Evolutionary conservation across 2,888 invertebrate genomes (phyloP).

Genomic region (Homarus gammarus): DNA sequence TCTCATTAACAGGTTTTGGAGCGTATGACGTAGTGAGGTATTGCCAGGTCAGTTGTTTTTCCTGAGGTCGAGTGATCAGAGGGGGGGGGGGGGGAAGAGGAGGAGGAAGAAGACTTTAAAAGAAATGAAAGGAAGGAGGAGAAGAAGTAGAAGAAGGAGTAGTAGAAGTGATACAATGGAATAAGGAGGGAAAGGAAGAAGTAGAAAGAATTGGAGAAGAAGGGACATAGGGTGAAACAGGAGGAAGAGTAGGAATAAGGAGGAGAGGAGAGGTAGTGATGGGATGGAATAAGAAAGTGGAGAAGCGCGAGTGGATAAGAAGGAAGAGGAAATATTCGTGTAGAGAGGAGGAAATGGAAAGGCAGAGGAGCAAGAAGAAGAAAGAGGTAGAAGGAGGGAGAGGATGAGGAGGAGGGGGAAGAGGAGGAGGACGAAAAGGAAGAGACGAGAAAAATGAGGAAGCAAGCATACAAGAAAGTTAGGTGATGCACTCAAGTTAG

Average conservation of each 20-base stretch:
- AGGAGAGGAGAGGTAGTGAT: background rate
- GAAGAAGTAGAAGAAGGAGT: background rate
- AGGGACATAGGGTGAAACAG: background rate
- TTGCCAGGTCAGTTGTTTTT: too few relatives aligned
- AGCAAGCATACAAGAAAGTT: too few relatives aligned
- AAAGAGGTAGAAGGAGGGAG: too few relatives aligned
- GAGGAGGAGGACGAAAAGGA: too few relatives aligned
- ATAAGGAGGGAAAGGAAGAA: too few relatives aligned
- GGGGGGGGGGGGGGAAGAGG: conserved; percentile 1
- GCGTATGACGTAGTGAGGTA: too few relatives aligned
- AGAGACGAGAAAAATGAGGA: too few relatives aligned
- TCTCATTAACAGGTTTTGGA: too few relatives aligned
- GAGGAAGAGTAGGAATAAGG: background rate
- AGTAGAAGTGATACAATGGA: too few relatives aligned
- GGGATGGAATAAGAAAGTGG: too few relatives aligned
- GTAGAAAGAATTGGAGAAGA: background rate
- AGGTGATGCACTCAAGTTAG: too few relatives aligned
- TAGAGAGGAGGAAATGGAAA: background rate
- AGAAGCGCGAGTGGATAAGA: background rate
- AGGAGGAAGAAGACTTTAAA: background rate
- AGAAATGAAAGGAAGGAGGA: conserved; percentile 2
- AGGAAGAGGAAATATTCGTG: background rate
- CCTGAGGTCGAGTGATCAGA: background rate
- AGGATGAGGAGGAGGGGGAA: background rate
- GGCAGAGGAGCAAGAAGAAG: too few relatives aligned